Percentiles rank a stretch among this genome's conserved stretches.
Conservation (phyloP, 2,888 invertebrate species). For the Galeruca laticollis region DNA sequence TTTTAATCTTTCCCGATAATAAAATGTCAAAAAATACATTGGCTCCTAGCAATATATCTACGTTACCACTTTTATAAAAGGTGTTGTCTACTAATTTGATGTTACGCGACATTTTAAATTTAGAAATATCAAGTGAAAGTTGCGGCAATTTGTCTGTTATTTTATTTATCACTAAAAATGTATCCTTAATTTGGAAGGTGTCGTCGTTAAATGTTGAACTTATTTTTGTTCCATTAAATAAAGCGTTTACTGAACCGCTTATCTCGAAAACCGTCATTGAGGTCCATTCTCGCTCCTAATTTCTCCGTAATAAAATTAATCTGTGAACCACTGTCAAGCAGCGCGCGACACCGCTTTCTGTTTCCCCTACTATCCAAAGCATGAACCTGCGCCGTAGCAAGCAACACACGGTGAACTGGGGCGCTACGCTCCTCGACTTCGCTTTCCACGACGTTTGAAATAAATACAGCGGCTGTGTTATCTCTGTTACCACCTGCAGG, state of each 20-base stretch:
- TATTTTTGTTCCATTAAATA: not conserved
- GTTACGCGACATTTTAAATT: too few relatives aligned
- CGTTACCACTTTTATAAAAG: too few relatives aligned
- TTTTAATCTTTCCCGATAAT: too few relatives aligned
- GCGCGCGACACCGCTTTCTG: not conserved
- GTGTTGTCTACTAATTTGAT: too few relatives aligned
- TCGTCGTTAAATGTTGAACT: not conserved
- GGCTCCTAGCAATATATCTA: too few relatives aligned
- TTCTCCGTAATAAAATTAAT: conserved; percentile 1
- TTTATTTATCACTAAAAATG: conserved; percentile 2
- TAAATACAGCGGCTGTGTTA: not conserved
- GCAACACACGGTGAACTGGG: too few relatives aligned
- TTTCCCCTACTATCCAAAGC: not conserved
- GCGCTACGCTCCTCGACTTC: too few relatives aligned
- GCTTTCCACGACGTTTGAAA: too few relatives aligned
- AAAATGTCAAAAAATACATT: too few relatives aligned
- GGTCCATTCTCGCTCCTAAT: not conserved
- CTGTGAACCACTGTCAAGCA: too few relatives aligned
- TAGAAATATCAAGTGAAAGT: not conserved
- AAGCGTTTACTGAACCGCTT: not conserved
- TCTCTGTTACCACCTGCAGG: not conserved
- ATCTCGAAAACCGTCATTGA: not conserved
- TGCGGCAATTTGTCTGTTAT: conserved; percentile 3
- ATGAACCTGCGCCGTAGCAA: conserved; percentile 1
- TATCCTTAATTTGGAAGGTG: conserved; percentile 4